Conservation (phyloP, 2,113 vertebrate species). For the Pycnonotus jocosus region DNA sequence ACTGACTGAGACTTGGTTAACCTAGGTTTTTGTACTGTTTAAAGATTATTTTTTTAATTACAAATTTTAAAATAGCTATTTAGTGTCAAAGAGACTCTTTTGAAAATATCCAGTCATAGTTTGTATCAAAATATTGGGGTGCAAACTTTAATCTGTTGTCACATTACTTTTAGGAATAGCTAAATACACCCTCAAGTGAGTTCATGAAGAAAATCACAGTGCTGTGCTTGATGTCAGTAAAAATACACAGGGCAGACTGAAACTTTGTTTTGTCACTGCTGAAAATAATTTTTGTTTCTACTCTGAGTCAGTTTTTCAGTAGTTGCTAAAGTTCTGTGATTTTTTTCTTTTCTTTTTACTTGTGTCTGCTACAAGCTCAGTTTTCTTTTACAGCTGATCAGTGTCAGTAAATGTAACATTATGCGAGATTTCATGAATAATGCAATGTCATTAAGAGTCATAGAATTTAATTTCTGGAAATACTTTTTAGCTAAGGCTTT, state of each 20-base stretch:
- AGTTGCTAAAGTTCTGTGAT: neutral
- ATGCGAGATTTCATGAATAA: neutral
- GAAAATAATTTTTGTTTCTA: neutral
- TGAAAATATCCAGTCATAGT: neutral
- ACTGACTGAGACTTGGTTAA: neutral
- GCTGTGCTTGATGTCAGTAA: neutral
- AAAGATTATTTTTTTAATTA: neutral
- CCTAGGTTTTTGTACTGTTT: slow-evolving; percentile 22
- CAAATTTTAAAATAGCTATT: neutral
- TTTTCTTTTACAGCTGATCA: slow-evolving; percentile 8
- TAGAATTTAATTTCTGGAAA: neutral
- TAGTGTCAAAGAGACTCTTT: slow-evolving; percentile 12
- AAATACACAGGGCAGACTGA: neutral
- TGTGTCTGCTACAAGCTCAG: neutral
- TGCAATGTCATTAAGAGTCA: neutral
- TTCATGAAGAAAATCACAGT: neutral
- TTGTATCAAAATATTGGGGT: neutral
- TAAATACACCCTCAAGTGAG: neutral
- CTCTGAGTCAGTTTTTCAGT: neutral
- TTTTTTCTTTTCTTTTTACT: neutral
- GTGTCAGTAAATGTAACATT: neutral
- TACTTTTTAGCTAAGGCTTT: slow-evolving; percentile 1
- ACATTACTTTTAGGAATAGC: neutral
- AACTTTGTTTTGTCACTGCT: neutral
- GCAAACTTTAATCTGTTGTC: neutral